phyloP scores from a whole-genome alignment of 2,888 invertebrate genomes.

The Drosophila suboccidentalis region DNA sequence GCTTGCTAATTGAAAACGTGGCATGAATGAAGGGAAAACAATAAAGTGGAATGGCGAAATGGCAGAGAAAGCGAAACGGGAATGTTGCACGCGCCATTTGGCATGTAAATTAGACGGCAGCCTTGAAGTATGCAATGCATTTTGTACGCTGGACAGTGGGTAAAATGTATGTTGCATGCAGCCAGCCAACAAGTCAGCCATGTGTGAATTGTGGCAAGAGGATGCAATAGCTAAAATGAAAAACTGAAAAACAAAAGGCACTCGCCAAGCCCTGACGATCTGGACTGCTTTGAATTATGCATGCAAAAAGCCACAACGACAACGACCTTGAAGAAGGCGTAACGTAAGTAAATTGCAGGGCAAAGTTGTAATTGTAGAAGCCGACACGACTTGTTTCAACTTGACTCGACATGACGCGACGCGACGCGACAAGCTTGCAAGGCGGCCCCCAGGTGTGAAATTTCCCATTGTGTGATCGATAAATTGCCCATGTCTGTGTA shows the following conservation, averaged over 20 bases:
- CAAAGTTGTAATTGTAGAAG: conserved; percentile 32
- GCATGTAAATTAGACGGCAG: conserved; percentile 73
- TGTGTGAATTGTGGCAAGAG: conserved; percentile 65
- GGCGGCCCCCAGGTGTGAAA: conserved; percentile 62
- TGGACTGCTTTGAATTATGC: conserved; percentile 69
- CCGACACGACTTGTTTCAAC: conserved; percentile 13
- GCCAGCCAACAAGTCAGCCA: conserved; percentile 46
- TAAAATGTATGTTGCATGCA: conserved; percentile 65
- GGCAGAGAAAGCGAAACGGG: background rate
- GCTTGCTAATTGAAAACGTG: conserved; percentile 66
- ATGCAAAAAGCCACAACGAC: conserved; percentile 47
- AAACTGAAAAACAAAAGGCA: conserved; percentile 53
- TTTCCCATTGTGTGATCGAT: conserved; percentile 80
- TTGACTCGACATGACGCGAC: conserved; percentile 13
- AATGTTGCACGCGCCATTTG: conserved; percentile 56
- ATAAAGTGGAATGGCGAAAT: conserved; percentile 41
- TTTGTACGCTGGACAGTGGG: conserved; percentile 54
- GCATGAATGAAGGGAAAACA: conserved; percentile 16
- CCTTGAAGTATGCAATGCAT: conserved; percentile 77
- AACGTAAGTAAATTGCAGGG: conserved; percentile 25
- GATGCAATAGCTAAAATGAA: conserved; percentile 6
- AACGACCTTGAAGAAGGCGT: conserved; percentile 55
- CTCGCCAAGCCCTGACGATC: conserved; percentile 19
- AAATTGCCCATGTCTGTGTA: conserved; percentile 57
- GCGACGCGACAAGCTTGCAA: conserved; percentile 7